phyloP scores from a whole-genome alignment of 2,113 vertebrate genomes.

The Gopherus evgoodei region DNA sequence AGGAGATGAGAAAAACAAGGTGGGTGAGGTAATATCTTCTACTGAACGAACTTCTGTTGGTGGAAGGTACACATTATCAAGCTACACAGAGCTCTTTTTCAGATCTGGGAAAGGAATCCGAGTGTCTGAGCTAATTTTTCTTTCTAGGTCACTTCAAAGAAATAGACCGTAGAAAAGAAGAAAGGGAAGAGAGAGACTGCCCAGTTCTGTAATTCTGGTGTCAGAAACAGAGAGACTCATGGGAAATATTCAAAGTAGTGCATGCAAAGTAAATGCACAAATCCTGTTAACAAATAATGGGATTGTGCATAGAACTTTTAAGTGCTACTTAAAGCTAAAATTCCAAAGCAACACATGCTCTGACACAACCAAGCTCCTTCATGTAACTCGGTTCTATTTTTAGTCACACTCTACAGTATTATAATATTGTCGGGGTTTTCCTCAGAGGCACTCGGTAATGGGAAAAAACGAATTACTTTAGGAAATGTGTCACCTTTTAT shows the following conservation, averaged over 20 bases:
- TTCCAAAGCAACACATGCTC: background rate
- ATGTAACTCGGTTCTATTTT: background rate
- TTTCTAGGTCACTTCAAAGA: background rate
- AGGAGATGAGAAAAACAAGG: background rate
- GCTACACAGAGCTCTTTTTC: background rate
- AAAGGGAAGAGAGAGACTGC: fast-evolving
- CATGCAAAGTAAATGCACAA: background rate
- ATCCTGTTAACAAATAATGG: background rate
- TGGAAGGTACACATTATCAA: background rate
- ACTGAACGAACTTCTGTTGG: background rate
- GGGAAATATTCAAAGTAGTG: background rate
- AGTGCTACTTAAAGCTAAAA: background rate
- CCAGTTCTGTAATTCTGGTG: fast-evolving
- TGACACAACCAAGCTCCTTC: background rate
- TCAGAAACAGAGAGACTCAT: fast-evolving
- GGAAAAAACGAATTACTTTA: background rate
- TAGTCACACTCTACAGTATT: background rate
- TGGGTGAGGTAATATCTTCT: background rate
- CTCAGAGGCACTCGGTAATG: background rate
- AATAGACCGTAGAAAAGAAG: background rate
- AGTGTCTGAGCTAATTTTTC: background rate
- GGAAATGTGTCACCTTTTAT: background rate
- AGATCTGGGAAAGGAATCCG: background rate
- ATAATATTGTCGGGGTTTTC: background rate
- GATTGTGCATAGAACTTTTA: background rate